Evolutionary conservation across 1,140 invertebrate genomes (phyloP), one percentile per base, ranked within the genome.

Genomic region (Himalopsyche phryganea): DNA sequence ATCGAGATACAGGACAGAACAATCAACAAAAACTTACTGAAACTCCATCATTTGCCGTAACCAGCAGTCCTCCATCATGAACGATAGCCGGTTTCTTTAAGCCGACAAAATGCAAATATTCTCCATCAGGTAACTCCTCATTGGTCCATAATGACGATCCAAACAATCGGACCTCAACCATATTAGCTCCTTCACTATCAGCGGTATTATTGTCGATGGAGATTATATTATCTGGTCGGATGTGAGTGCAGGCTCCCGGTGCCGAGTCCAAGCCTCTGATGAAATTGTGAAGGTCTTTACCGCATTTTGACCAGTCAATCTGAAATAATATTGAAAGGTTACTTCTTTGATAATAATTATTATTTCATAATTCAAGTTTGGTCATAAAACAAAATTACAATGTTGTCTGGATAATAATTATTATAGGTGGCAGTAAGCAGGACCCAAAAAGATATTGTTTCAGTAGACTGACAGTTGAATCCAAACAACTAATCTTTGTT

Each of bases 201-300:
- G 32, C 33, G 1, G 18, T 52, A 1, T 18, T 51, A 15, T 50
- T 41, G 28, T 74, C 69, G 56, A 63, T 71, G 11, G 66, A 73
- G n/a, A n/a, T n/a, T 58, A 65, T 73, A 10, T 66, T 72, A 33
- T 78, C 73, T 35, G 77, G 60, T 60, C 81, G 74, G 1, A 97
- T 74, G 0, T 77, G 70, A 0, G 89, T 86, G 78, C 90, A 89
- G 0, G 96, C 94, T 1, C 95, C 95, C 0, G 95, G 95, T 0
- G 90, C 88, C 42, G 93, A 95, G 68, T 98, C 95, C 67, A 96
- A 78, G 1, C 92, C 96, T 35, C 96, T 78, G 55, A 98, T 93
- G 67, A 97, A 98, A 75, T 98, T 91, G 72, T 98, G 95, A 6
- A 97, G 76, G 58, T 82, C 70, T 49, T 81, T 36, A 11, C 86